Evolutionary conservation across 2,113 vertebrate genomes (phyloP).

Genomic region (Cephalopterus ornatus): DNA sequence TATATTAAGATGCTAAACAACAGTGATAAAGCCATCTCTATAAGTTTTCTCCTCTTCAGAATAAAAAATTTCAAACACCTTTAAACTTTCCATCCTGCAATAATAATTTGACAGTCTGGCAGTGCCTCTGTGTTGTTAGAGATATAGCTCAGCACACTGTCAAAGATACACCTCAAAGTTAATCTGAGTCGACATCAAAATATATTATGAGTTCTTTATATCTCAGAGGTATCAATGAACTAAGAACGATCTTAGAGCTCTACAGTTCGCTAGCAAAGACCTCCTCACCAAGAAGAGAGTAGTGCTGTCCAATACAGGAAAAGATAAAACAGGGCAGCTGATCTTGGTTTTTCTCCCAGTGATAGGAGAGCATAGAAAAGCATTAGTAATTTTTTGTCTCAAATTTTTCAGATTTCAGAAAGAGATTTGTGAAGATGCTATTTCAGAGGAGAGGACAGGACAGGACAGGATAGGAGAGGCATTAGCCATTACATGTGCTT

Average conservation of each 20-base stretch:
- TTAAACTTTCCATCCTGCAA: neutral
- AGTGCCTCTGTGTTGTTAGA: neutral
- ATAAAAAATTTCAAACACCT: neutral
- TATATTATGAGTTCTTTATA: neutral
- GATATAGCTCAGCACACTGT: neutral
- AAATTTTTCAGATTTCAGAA: neutral
- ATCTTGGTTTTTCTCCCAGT: neutral
- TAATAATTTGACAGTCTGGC: neutral
- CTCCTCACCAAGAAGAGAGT: neutral
- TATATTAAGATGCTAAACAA: neutral
- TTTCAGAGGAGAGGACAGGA: neutral
- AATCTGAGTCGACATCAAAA: neutral
- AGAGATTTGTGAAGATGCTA: neutral
- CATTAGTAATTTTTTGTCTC: neutral
- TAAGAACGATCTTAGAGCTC: neutral
- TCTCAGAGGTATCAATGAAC: neutral
- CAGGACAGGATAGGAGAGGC: too few relatives aligned
- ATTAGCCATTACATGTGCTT: neutral
- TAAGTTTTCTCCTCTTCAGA: neutral
- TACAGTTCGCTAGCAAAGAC: neutral
- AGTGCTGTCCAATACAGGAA: neutral
- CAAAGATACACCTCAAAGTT: neutral
- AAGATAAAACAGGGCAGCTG: neutral
- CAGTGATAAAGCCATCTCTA: neutral
- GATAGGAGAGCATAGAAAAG: neutral